Evolutionary conservation across 1,140 invertebrate species (phyloP).

Genomic region (Probaryconus sp.): DNA sequence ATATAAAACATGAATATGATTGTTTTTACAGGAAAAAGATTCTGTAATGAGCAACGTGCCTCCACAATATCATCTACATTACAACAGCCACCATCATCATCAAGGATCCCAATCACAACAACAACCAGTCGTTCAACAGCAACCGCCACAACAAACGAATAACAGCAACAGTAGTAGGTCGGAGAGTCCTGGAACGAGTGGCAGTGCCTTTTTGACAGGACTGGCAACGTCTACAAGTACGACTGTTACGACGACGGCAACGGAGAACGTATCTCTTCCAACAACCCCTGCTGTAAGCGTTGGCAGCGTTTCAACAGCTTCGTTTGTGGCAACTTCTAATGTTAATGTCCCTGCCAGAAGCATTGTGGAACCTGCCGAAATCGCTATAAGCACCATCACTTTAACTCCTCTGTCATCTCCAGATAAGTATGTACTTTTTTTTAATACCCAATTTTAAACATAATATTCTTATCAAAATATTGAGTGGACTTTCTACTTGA

Average conservation of each 20-base stretch:
- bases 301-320: slow-evolving; percentile 56
- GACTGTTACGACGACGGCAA: slow-evolving; percentile 43
- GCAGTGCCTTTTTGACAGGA: slow-evolving; percentile 44
- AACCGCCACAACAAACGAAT: slow-evolving; percentile 60
- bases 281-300: slow-evolving; percentile 48
- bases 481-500: too few relatives aligned
- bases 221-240: slow-evolving; percentile 41
- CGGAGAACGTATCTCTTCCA: slow-evolving; percentile 48
- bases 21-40: slow-evolving; percentile 68
- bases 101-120: slow-evolving; percentile 48
- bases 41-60: slow-evolving; percentile 49
- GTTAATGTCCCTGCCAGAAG: slow-evolving; percentile 73
- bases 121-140: slow-evolving; percentile 52
- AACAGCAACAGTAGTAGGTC: slow-evolving; percentile 72
- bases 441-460: too few relatives aligned
- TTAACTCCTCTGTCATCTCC: slow-evolving; percentile 81
- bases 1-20: neutral
- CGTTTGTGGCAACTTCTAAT: slow-evolving; percentile 69
- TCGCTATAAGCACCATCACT: slow-evolving; percentile 76
- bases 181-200: slow-evolving; percentile 72
- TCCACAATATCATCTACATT: slow-evolving; percentile 60
- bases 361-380: slow-evolving; percentile 74
- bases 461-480: too few relatives aligned
- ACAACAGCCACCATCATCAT: slow-evolving; percentile 49
- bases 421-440: slow-evolving; percentile 82